Conservation (phyloP, 1,140 invertebrate genomes). For the Cotesia typhae region DNA sequence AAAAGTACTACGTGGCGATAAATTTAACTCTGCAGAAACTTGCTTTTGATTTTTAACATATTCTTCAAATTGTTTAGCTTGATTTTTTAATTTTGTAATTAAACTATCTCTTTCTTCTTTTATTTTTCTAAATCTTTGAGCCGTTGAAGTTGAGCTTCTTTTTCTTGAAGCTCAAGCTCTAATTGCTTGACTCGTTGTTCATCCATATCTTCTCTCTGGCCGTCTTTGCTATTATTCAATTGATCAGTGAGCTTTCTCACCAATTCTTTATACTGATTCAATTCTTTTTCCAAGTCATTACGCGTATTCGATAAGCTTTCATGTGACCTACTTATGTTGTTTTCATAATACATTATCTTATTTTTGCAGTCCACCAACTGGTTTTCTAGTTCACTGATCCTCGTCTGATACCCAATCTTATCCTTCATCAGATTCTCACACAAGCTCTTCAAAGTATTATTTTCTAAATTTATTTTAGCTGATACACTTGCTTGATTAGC, state of each 20-base stretch:
- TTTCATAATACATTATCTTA: conserved; percentile 44
- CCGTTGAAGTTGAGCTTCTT: conserved; percentile 48
- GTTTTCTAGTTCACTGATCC: conserved; percentile 50
- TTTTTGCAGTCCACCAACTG: conserved; percentile 49
- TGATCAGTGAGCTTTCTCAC: conserved; percentile 43
- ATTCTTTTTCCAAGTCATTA: conserved; percentile 50
- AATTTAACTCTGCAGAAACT: conserved; percentile 55
- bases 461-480: conserved; percentile 45
- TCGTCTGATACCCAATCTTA: conserved; percentile 47
- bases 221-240: conserved; percentile 44
- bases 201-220: conserved; percentile 39
- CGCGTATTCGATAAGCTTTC: conserved; percentile 36
- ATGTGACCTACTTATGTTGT: conserved; percentile 37
- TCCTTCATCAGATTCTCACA: conserved; percentile 50
- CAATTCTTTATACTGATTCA: conserved; percentile 48
- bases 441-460: conserved; percentile 47
- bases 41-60: conserved; percentile 56
- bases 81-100: conserved; percentile 54
- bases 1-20: conserved; percentile 47
- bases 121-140: conserved; percentile 53
- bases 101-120: conserved; percentile 55
- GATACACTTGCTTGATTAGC: conserved; percentile 44
- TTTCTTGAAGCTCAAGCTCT: conserved; percentile 51
- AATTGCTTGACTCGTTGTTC: conserved; percentile 52
- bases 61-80: conserved; percentile 58